phyloP scores from a whole-genome alignment of 2,888 invertebrate genomes.

The Hecatera dysodea region DNA sequence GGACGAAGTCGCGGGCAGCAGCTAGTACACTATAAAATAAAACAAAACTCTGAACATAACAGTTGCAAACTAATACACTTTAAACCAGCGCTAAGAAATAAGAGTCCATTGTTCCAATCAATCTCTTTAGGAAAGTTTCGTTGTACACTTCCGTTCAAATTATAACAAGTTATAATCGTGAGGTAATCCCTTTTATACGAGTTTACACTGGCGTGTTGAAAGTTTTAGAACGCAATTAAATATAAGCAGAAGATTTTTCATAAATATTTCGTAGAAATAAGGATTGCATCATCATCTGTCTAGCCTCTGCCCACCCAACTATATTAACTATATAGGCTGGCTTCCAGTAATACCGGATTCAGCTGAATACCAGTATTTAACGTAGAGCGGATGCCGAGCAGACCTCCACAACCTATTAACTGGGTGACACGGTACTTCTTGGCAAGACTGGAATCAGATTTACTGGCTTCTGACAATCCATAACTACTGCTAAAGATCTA shows the following conservation, averaged over 20 bases:
- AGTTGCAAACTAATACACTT: slow-evolving; percentile 48
- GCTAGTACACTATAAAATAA: neutral
- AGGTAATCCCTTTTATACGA: slow-evolving; percentile 45
- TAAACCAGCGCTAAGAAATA: slow-evolving; percentile 35
- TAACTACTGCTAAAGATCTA: no score
- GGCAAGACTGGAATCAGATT: no score
- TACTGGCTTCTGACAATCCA: no score
- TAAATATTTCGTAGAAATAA: neutral
- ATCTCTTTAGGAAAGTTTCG: slow-evolving; percentile 50
- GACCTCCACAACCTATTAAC: no score
- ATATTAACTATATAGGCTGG: no score
- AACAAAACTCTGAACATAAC: slow-evolving; percentile 15
- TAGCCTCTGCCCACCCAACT: no score
- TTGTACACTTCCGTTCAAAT: slow-evolving; percentile 44
- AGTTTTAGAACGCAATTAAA: slow-evolving; percentile 31
- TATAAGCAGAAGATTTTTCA: slow-evolving; percentile 4
- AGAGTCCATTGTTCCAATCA: slow-evolving; percentile 53
- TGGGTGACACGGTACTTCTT: no score
- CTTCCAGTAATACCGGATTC: no score
- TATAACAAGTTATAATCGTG: slow-evolving; percentile 48
- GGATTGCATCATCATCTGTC: no score
- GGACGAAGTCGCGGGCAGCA: no score
- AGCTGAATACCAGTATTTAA: no score
- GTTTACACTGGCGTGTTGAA: slow-evolving; percentile 34
- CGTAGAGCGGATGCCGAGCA: no score